A percentile compares a stretch with the other conserved stretches of the same genome.
Evolutionary conservation across 2,113 vertebrate genomes (phyloP).

Genomic region (Bambusicola thoracicus): DNA sequence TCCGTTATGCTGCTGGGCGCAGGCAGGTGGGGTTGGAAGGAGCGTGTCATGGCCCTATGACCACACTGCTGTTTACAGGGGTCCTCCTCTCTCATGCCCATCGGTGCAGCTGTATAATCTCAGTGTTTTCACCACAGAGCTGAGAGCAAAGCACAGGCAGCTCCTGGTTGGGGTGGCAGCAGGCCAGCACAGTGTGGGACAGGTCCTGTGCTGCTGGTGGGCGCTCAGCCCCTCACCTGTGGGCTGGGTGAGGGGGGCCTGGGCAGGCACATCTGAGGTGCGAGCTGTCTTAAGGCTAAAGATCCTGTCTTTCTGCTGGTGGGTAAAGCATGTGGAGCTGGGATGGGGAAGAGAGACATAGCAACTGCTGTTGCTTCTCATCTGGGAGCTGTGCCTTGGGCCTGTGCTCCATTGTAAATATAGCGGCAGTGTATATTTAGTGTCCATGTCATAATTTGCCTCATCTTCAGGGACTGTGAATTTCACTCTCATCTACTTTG

Average conservation of each 20-base stretch:
- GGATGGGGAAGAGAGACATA: neutral
- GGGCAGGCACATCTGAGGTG: neutral
- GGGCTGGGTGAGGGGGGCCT: neutral
- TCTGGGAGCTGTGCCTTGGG: neutral
- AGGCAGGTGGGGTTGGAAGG: neutral
- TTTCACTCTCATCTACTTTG: neutral
- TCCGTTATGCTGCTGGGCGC: rapidly evolving
- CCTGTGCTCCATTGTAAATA: neutral
- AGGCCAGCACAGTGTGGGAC: neutral
- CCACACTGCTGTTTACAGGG: neutral
- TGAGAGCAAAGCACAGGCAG: rapidly evolving
- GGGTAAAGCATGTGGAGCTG: neutral
- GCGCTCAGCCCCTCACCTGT: neutral
- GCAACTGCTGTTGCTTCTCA: neutral
- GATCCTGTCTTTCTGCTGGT: neutral
- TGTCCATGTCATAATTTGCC: neutral
- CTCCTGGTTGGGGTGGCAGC: neutral
- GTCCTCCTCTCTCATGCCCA: neutral
- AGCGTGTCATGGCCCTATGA: neutral
- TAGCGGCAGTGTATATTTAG: rapidly evolving
- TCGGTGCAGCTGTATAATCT: neutral
- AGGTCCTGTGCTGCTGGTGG: rapidly evolving
- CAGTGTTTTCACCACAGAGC: neutral
- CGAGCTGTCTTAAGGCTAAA: neutral
- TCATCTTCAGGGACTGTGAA: neutral